Evolutionary conservation across 2,888 invertebrate species (phyloP).

Genomic region (Macrosiphum euphorbiae): DNA sequence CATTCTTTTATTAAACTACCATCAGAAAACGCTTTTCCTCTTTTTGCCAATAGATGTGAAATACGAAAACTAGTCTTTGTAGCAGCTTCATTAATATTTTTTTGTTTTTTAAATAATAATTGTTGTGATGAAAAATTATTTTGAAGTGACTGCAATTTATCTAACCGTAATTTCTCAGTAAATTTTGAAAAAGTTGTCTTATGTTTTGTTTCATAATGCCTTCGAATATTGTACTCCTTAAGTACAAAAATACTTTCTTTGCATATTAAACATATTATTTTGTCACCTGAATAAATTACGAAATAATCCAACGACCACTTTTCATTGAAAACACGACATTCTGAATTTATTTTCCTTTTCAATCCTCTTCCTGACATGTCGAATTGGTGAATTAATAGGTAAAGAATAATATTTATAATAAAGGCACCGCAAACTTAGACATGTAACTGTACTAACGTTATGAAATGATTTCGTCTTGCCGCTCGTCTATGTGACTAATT

Average conservation of each 20-base stretch:
- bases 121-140: constrained; percentile 38
- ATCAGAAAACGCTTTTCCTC: too few species aligned
- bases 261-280: constrained; percentile 55
- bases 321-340: constrained; percentile 46
- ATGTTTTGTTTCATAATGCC: constrained; percentile 21
- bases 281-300: constrained; percentile 57
- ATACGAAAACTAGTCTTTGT: constrained; percentile 21
- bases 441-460: too few species aligned
- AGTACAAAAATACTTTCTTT: constrained; percentile 53
- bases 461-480: too few species aligned
- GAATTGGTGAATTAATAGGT: too few species aligned
- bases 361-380: too few species aligned
- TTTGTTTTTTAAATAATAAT: constrained; percentile 38
- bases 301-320: constrained; percentile 56
- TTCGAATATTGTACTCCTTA: constrained; percentile 53
- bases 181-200: constrained; percentile 32
- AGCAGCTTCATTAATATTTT: constrained; percentile 15
- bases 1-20: too few species aligned
- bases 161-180: constrained; percentile 35
- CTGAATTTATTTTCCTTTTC: constrained; percentile 54
- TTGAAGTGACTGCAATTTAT: constrained; percentile 32
- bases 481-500: too few species aligned
- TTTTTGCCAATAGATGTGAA: constrained; percentile 16
- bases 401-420: too few species aligned
- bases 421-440: too few species aligned